Evolutionary conservation across 2,113 vertebrate species (phyloP), one percentile per base, ranked within the genome.

Genomic region (Cromileptes altivelis): DNA sequence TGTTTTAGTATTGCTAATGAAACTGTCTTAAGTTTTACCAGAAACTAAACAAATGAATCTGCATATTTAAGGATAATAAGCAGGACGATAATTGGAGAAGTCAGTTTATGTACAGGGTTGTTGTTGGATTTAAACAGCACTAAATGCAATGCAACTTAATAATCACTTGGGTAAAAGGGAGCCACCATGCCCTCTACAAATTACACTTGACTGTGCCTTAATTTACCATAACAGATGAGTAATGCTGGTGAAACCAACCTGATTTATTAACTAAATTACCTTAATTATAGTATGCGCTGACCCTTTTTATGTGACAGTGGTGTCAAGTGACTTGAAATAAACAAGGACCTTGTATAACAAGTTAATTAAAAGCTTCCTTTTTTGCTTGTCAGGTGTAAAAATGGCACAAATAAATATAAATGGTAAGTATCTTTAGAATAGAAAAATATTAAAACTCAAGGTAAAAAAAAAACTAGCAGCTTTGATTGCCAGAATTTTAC

Each of bases 121-220:
- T 33, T 73, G 47, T 81, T 45, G 40, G 60, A 56, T 49, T n/a
- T 62, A 45, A 30, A 40, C 42, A 40, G 5, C 15, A 9, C 30
- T 49, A 85, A 68, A 79, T 71, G 30, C 27, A 30, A 27, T 63
- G 37, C 58, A 71, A 86, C 23, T 23, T 23, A 60, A 70, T 45
- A 17, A 47, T 75, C 50, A 70, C 25, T 33, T 25, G 49, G 27
- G n/a, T 58, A 40, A 61, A 33, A 21, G 17, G 14, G 18, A 63
- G 23, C 12, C 14, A 18, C 50, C 21, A 19, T n/a, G 0, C 11
- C 19, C 23, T 23, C 19, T 52, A 3, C 23, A 7, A 19, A 11
- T 63, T 47, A 14, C 18, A 45, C 14, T 61, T 47, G 17, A 17
- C 58, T 23, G n/a, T n/a, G 21, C 27, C 9, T 14, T 63, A 60